These are phyloP conservation scores for Magallana ariakensis DNA, from an alignment of 1,140 invertebrate species.

Conservation along the genomic window DNA sequence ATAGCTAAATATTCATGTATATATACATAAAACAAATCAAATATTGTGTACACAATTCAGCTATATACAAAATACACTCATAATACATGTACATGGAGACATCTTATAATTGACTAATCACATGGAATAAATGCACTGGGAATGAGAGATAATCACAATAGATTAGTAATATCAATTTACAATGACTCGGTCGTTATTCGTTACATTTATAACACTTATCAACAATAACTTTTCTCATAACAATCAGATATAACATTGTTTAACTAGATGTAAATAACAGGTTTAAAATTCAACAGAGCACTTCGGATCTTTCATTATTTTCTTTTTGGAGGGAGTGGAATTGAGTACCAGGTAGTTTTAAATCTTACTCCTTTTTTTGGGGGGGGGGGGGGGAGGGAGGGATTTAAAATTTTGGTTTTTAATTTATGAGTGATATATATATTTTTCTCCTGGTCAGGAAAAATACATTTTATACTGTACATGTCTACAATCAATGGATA, in stretches of 20 bases:
- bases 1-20: background rate
- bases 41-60: background rate
- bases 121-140: slow-evolving; percentile 35
- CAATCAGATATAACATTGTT: slow-evolving; percentile 14
- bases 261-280: background rate
- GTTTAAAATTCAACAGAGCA: no score
- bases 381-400: no score
- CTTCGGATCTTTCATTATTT: no score
- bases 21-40: background rate
- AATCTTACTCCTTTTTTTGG: no score
- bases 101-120: background rate
- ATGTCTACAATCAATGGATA: no score
- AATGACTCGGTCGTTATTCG: background rate
- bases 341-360: no score
- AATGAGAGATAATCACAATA: slow-evolving; percentile 15
- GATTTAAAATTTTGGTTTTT: no score
- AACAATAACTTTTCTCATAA: slow-evolving; percentile 6
- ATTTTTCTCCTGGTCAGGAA: no score
- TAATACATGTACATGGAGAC: background rate
- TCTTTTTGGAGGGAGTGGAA: no score
- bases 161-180: background rate
- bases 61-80: no score
- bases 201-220: background rate
- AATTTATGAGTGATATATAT: no score
- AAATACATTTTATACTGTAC: no score